Base-by-base conservation (phyloP, 2,797 vertebrate species). In the Artibeus lituratus region DNA sequence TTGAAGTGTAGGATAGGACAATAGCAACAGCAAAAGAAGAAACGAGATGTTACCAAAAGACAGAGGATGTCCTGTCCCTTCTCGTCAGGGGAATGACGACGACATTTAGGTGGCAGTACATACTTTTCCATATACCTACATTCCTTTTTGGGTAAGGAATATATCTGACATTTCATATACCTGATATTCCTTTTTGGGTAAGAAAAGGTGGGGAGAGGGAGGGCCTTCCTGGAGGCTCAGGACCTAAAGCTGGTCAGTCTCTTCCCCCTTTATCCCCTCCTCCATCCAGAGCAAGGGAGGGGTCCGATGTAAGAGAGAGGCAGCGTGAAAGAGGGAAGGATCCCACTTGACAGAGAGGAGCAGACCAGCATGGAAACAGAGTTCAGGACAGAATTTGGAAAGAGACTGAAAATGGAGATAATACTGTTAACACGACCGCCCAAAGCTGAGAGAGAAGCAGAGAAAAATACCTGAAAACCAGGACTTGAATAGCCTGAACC, bases 1-100 rank as follows among this genome's bases (percentile, higher is more conserved):
- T 84, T 88, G 90, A 96, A 94, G 80, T 96, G 59, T 62, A 90
- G 72, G 57, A 86, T 10, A 95, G 81, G 37, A 87, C 87, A 73
- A 70, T 93, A 62, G 47, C 47, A 81, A 72, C 22, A 89, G 90
- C 72, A 73, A 86, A 74, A 77, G 76, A 90, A 77, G 19, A 77
- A 7, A 42, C 42, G 55, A 77, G 51, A 90, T 83, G 39, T 62
- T 55, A 26, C 49, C 18, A 47, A 81, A 78, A 73, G 49, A 39
- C 10, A 51, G 47, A 51, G n/a, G 5, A 8, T 44, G 55, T 55
- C 19, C n/a, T 35, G 10, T 8, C 10, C 69, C 37, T 32, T 72
- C 62, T 70, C n/a, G 55, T 94, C 65, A 59, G 53, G 47, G 49
- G 10, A 87, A 55, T 65, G 32, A 76, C 53, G 47, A 10, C 12